phyloP scores from a whole-genome alignment of 1,140 invertebrate species.

The Gonioctena quinquepunctata region DNA sequence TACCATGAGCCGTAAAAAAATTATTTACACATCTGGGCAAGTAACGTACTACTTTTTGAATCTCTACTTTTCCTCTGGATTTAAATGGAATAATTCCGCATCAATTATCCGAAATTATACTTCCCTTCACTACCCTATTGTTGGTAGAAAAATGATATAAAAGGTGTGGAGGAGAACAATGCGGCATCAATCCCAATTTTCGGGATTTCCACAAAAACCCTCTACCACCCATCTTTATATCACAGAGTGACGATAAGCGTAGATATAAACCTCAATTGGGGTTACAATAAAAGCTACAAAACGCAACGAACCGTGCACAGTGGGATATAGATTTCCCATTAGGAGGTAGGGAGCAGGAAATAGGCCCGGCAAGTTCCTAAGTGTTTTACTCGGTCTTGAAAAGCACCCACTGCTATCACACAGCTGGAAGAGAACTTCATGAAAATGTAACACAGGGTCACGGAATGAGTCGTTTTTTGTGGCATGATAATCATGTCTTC shows the following conservation, averaged over 20 bases:
- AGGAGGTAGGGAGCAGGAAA: constrained; percentile 32
- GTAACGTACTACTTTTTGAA: too few relatives aligned
- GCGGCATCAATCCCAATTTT: neutral
- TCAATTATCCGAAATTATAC: too few relatives aligned
- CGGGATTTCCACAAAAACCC: neutral
- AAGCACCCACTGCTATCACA: neutral
- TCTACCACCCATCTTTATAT: neutral
- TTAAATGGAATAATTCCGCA: too few relatives aligned
- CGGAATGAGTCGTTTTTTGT: too few relatives aligned
- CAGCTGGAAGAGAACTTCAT: neutral
- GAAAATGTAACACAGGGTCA: too few relatives aligned
- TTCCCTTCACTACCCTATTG: too few relatives aligned
- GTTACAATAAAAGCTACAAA: constrained; percentile 38
- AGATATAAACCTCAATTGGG: constrained; percentile 29
- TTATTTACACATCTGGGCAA: too few relatives aligned
- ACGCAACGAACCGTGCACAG: constrained; percentile 30
- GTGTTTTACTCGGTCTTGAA: constrained; percentile 7
- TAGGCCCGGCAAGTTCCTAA: constrained; percentile 24
- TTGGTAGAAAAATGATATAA: too few relatives aligned
- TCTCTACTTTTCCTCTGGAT: too few relatives aligned
- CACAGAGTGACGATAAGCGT: constrained; percentile 17
- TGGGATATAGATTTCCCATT: constrained; percentile 42
- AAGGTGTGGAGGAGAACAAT: neutral
- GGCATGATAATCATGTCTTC: too few relatives aligned
- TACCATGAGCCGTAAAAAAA: too few relatives aligned